phyloP scores from a whole-genome alignment of 2,797 vertebrate genomes.

The Amniataba percoides region DNA sequence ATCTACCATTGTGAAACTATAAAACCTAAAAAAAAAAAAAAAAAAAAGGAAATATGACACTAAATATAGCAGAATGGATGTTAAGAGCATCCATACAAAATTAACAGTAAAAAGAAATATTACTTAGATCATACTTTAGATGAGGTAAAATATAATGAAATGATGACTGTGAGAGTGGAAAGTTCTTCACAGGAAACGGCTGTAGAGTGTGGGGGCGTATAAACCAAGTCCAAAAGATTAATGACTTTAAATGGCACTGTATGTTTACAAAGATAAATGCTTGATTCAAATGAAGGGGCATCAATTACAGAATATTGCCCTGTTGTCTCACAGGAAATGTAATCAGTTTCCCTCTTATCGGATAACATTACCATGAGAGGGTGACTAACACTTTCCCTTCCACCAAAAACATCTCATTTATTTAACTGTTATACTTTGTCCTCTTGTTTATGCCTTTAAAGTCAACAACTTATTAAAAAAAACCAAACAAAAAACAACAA shows the following conservation, averaged over 20 bases:
- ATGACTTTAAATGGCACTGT: too few species aligned
- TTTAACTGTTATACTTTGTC: not conserved
- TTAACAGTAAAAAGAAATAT: too few species aligned
- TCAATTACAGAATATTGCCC: not conserved
- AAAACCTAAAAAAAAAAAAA: not conserved
- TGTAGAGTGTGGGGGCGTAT: too few species aligned
- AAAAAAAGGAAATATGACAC: too few species aligned
- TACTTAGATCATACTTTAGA: too few species aligned
- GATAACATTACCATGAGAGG: not conserved
- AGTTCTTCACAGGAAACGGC: too few species aligned
- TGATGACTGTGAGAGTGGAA: too few species aligned
- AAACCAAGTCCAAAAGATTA: too few species aligned
- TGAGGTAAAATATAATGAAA: too few species aligned
- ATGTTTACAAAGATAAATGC: not conserved
- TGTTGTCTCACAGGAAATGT: not conserved
- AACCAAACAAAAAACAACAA: too few species aligned
- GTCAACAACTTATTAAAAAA: not conserved
- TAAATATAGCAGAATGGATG: too few species aligned
- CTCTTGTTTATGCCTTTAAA: not conserved
- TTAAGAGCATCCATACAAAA: too few species aligned
- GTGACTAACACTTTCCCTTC: not conserved
- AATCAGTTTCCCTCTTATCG: not conserved
- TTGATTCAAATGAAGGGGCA: not conserved
- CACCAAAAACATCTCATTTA: not conserved
- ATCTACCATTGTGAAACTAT: not conserved